A percentile compares a stretch with the other conserved stretches of the same genome.
Conservation (phyloP, 37 sponge, comb jelly and placozoan genomes). For the Ianthella basta region DNA sequence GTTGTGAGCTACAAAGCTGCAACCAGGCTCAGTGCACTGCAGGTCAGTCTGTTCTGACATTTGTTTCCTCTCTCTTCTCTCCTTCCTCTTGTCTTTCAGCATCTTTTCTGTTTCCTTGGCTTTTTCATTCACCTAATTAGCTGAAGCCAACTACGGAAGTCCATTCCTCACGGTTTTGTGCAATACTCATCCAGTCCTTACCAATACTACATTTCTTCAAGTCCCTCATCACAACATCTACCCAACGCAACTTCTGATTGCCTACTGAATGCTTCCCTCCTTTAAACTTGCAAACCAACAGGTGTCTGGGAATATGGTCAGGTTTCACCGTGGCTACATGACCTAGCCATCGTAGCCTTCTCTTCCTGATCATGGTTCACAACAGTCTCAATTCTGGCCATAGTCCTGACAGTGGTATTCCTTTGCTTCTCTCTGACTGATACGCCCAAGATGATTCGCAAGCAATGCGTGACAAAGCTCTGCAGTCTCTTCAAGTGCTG, state of each 20-base stretch:
- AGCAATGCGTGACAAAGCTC: no score
- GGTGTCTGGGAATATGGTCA: not conserved
- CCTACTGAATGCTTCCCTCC: not conserved
- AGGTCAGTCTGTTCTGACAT: not conserved
- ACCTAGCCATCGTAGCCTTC: not conserved
- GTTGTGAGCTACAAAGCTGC: constrained; percentile 1
- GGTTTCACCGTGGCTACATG: not conserved
- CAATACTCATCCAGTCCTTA: constrained; percentile 3
- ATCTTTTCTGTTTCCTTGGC: not conserved
- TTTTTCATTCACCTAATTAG: not conserved
- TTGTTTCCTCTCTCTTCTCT: not conserved
- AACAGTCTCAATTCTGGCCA: constrained; percentile 1
- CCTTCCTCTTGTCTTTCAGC: not conserved
- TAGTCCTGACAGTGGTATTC: not conserved
- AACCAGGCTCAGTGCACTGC: not conserved
- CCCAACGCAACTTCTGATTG: not conserved
- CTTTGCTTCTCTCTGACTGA: not conserved
- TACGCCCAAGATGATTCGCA: no score
- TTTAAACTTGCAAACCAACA: not conserved
- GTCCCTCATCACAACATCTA: not conserved
- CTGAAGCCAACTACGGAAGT: not conserved
- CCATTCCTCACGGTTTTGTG: constrained; percentile 1
- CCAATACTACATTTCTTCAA: not conserved
- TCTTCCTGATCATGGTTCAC: constrained; percentile 4
- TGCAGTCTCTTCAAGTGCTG: not conserved